Conservation (phyloP, 2,888 invertebrate species). For the Mechanitis mazaeus region DNA sequence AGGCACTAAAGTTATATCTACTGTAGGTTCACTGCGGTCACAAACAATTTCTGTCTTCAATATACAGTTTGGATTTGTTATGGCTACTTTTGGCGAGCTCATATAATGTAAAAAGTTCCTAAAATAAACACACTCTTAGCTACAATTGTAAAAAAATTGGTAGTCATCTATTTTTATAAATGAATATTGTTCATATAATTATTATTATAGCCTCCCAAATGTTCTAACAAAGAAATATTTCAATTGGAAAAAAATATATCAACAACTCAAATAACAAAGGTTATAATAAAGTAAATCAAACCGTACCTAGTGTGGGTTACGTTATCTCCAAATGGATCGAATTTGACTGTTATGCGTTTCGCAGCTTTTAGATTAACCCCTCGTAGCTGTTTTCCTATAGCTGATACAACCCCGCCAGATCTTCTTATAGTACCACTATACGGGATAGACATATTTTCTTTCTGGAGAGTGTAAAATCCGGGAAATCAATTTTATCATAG, state of each 20-base stretch:
- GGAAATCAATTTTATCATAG: constrained; percentile 6
- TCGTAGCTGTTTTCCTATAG: constrained; percentile 84
- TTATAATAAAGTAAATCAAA: constrained; percentile 13
- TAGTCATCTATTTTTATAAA: no score
- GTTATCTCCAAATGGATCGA: constrained; percentile 89
- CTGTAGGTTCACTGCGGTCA: constrained; percentile 84
- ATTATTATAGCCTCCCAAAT: no score
- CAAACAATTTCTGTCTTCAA: constrained; percentile 87
- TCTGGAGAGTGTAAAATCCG: constrained; percentile 20
- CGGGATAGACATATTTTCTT: constrained; percentile 81
- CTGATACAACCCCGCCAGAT: constrained; percentile 82
- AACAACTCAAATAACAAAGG: background rate
- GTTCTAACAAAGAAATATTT: background rate
- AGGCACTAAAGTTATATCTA: constrained; percentile 76
- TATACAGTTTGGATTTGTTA: constrained; percentile 85
- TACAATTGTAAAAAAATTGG: constrained; percentile 6
- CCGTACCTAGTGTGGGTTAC: constrained; percentile 79
- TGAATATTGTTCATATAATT: no score
- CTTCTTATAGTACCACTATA: constrained; percentile 81
- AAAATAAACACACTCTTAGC: constrained; percentile 12
- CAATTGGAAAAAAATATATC: background rate
- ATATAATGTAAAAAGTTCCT: constrained; percentile 31
- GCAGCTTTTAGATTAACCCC: constrained; percentile 86
- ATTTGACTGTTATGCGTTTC: constrained; percentile 84
- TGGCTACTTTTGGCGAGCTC: constrained; percentile 74